A percentile compares a stretch with the other conserved stretches of the same genome.
phyloP scores from a whole-genome alignment of 2,888 invertebrate genomes.

The Invenusta paracnida region DNA sequence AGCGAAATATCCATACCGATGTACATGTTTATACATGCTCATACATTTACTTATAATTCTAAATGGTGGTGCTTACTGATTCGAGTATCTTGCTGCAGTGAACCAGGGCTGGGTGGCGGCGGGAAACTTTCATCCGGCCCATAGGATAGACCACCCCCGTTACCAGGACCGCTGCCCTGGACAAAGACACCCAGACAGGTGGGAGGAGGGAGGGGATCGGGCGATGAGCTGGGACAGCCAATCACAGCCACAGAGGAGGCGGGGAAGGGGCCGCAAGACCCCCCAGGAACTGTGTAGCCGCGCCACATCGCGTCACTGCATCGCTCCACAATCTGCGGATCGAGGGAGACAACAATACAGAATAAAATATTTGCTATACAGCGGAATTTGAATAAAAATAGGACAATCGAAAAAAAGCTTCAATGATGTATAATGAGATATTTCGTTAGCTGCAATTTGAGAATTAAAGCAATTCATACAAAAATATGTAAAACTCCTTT shows the following conservation, averaged over 20 bases:
- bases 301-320: constrained; percentile 17
- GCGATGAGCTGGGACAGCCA: neutral
- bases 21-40: too few relatives aligned
- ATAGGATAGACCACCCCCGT: neutral
- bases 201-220: neutral
- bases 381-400: neutral
- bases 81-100: neutral
- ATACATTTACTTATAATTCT: too few relatives aligned
- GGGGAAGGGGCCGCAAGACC: neutral
- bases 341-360: neutral
- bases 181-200: neutral
- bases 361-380: neutral
- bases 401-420: too few relatives aligned
- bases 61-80: too few relatives aligned
- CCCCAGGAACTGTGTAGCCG: neutral
- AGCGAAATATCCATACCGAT: too few relatives aligned
- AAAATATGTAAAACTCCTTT: too few relatives aligned
- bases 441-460: too few relatives aligned
- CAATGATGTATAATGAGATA: too few relatives aligned
- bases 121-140: constrained; percentile 19
- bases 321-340: neutral
- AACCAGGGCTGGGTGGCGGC: neutral
- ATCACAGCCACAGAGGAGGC: neutral
- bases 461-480: too few relatives aligned
- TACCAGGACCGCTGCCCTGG: neutral